Conservation (phyloP, 2,797 vertebrate genomes). For the Carcharodon carcharias region DNA sequence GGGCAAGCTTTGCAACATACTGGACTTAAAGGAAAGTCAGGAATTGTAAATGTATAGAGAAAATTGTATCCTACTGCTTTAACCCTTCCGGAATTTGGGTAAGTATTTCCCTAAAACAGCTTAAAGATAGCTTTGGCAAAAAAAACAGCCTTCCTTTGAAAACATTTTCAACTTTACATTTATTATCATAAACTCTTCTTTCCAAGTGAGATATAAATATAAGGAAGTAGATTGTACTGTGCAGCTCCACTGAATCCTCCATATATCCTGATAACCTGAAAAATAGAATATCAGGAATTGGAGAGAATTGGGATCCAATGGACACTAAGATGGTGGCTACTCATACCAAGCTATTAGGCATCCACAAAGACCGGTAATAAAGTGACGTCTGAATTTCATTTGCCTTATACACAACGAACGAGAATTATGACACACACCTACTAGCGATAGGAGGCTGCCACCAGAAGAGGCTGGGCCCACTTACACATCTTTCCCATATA, state of each 20-base stretch:
- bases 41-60: neutral
- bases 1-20: neutral
- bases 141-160: neutral
- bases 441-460: neutral
- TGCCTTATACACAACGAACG: neutral
- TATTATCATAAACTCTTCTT: neutral
- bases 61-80: neutral
- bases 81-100: neutral
- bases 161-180: neutral
- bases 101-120: neutral
- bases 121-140: neutral
- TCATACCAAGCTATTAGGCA: neutral
- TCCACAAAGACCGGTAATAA: neutral
- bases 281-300: neutral
- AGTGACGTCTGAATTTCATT: neutral
- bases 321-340: neutral
- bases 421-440: neutral
- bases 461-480: neutral
- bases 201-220: neutral
- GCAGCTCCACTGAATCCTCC: neutral
- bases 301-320: neutral
- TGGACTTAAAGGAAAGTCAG: neutral
- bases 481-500: neutral
- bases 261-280: neutral
- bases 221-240: neutral